These are phyloP conservation scores for Mesembrinibis cayennensis DNA, from an alignment of 2,113 vertebrate species.

Conservation along the genomic window DNA sequence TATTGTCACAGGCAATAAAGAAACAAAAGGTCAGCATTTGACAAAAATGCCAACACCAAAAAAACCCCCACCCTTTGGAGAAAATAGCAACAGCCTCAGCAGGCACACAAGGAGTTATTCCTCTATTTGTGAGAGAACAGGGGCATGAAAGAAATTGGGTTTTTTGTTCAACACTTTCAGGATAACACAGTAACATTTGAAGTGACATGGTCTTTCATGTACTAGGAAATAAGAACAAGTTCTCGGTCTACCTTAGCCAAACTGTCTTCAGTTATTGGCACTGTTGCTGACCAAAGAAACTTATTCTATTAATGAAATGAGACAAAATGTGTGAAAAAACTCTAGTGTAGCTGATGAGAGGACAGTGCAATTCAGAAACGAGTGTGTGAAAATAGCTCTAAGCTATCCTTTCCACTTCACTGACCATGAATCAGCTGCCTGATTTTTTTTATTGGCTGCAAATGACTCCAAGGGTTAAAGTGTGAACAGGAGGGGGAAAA, in stretches of 20 bases:
- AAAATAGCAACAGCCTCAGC: neutral
- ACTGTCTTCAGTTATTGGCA: neutral
- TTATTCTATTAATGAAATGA: neutral
- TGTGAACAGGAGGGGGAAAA: neutral
- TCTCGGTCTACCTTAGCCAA: neutral
- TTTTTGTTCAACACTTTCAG: neutral
- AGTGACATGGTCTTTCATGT: neutral
- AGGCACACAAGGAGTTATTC: neutral
- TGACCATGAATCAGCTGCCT: neutral
- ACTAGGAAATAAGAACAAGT: neutral
- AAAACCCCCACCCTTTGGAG: neutral
- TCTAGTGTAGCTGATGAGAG: neutral
- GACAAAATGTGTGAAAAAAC: neutral
- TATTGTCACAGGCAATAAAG: neutral
- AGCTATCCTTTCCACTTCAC: neutral
- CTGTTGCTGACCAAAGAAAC: neutral
- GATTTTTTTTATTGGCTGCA: neutral
- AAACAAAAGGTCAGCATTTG: neutral
- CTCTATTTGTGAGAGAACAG: neutral
- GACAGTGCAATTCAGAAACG: neutral
- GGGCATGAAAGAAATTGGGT: neutral
- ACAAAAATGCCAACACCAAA: neutral
- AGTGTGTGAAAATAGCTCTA: neutral
- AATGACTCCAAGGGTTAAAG: neutral
- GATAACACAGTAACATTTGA: neutral